phyloP scores from a whole-genome alignment of 2,888 invertebrate genomes.

The Pseudococcus jackbeardsleyi region DNA sequence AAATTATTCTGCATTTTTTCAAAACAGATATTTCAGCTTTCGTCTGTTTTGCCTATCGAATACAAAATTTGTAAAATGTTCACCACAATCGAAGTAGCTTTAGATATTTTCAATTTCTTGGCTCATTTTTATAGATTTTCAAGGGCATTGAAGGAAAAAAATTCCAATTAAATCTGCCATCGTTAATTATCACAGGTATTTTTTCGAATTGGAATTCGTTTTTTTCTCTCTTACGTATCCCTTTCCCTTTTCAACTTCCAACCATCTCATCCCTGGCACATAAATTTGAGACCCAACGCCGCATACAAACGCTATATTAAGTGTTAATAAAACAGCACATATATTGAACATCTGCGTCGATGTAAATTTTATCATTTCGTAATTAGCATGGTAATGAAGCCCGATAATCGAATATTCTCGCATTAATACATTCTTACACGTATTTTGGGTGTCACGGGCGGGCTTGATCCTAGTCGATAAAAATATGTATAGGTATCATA shows the following conservation, averaged over 20 bases:
- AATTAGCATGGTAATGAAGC: conserved; percentile 42
- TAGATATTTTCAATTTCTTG: background rate
- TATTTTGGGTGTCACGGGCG: background rate
- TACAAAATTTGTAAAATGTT: too few relatives aligned
- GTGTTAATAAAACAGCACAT: conserved; percentile 22
- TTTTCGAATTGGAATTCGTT: background rate
- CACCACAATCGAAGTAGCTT: too few relatives aligned
- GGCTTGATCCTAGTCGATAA: background rate
- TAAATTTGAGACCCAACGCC: background rate
- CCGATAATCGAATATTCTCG: background rate
- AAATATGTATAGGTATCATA: conserved; percentile 25
- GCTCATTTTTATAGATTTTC: background rate
- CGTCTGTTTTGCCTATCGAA: too few relatives aligned
- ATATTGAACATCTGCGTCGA: conserved; percentile 9
- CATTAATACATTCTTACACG: conserved; percentile 38
- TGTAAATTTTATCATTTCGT: conserved; percentile 30
- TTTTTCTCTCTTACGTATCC: background rate
- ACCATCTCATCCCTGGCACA: background rate
- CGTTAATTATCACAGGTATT: background rate
- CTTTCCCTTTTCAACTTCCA: background rate
- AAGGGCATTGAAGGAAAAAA: background rate
- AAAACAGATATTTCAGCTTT: too few relatives aligned
- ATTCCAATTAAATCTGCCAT: background rate
- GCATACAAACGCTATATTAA: background rate
- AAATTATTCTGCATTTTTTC: too few relatives aligned